Conservation (phyloP, 30 jellyfish, hydroid and myxozoan species). For the Cassiopea andromeda region DNA sequence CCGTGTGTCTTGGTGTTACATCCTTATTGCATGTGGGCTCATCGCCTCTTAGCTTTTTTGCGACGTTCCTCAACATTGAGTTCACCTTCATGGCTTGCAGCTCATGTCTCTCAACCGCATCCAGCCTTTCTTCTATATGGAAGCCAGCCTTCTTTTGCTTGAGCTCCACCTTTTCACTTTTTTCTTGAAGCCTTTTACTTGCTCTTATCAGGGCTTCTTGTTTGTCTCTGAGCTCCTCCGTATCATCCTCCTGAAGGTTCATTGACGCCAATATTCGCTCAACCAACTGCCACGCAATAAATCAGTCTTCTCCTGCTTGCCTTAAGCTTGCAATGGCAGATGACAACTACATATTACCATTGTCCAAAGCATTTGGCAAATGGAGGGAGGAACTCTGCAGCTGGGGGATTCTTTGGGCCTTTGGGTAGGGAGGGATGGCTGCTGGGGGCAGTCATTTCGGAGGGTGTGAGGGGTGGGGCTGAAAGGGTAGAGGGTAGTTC, state of each 20-base stretch:
- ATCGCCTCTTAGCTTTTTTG: neutral
- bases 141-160: constrained; percentile 6
- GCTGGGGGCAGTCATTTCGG: constrained; percentile 5
- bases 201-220: constrained; percentile 37
- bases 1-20: neutral
- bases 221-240: constrained; percentile 23
- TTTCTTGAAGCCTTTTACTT: neutral
- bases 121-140: constrained; percentile 4
- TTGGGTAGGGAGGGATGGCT: constrained; percentile 1
- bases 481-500: too few species aligned
- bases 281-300: constrained; percentile 15
- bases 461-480: too few species aligned
- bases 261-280: constrained; percentile 5
- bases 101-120: constrained; percentile 17
- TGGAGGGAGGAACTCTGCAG: constrained; percentile 4
- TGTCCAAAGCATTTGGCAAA: neutral
- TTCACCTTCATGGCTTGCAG: constrained; percentile 1
- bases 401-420: neutral
- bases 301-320: constrained; percentile 39
- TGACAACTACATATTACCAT: neutral
- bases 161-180: neutral
- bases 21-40: neutral
- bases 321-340: neutral
- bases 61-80: constrained; percentile 16
- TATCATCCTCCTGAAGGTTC: neutral